Base-by-base conservation (phyloP, 2,888 invertebrate species). In the Barypeithes pellucidus region DNA sequence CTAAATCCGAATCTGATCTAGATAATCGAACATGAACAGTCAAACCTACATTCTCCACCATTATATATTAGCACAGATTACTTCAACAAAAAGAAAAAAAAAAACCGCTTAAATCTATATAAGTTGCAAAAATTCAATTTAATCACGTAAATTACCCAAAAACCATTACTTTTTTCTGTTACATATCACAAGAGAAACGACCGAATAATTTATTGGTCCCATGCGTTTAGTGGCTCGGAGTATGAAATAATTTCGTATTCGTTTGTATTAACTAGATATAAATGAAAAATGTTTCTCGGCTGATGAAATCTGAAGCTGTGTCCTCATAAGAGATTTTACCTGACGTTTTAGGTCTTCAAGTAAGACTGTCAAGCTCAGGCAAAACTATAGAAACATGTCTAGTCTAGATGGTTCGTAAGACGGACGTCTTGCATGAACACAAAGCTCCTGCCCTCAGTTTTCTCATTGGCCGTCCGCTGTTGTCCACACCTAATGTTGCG, bases 201-300 rank as follows among this genome's bases (percentile, higher is more conserved):
- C n/a, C 24, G 5, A 24, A n/a, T 39, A 39, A 39, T 39, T 39
- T 39, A 39, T 39, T 39, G 39, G n/a, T 14, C 8, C 12, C 52
- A 24, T 52, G 24, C n/a, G 22, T 52, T 29, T 7, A 8, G 24
- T 45, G 62, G 29, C 62, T 45, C 62, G 45, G 63, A 63, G 50
- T 16, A 36, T 16, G 12, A 47, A 36, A 14, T 52, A 29, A 63
- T 63, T 50, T n/a, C n/a, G n/a, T n/a, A n/a, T n/a, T n/a, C n/a
- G n/a, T n/a, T n/a, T n/a, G n/a, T n/a, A n/a, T n/a, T n/a, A n/a
- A n/a, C n/a, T n/a, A n/a, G n/a, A n/a, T n/a, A n/a, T n/a, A n/a
- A n/a, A n/a, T n/a, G n/a, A n/a, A n/a, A n/a, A n/a, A n/a, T n/a
- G n/a, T n/a, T n/a, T n/a, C n/a, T n/a, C n/a, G n/a, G n/a, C n/a